These are phyloP conservation scores for Danio aesculapii DNA, from an alignment of 2,797 vertebrate genomes.

Conservation along the genomic window DNA sequence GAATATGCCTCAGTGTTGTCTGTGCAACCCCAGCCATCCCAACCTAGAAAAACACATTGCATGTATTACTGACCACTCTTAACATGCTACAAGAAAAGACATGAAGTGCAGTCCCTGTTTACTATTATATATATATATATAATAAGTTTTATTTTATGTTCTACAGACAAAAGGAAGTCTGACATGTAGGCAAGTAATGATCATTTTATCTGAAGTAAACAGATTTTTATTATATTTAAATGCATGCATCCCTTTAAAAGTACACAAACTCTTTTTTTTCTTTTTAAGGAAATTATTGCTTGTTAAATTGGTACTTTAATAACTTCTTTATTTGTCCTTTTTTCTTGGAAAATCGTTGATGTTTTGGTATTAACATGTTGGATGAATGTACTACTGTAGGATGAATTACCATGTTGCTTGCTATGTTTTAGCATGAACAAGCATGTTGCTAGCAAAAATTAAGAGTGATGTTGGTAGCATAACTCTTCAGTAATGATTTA, in stretches of 20 bases:
- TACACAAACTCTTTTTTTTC: neutral
- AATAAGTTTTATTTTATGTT: neutral
- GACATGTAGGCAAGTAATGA: neutral
- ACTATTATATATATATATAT: neutral
- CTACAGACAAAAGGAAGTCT: neutral
- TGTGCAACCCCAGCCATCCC: slow-evolving; percentile 97
- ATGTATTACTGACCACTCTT: slow-evolving; percentile 12
- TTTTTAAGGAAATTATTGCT: neutral
- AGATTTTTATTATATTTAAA: neutral
- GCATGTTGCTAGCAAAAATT: too few relatives aligned
- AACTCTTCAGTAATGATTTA: too few relatives aligned
- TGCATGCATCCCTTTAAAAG: neutral
- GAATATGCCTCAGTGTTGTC: slow-evolving; percentile 93
- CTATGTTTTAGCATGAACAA: too few relatives aligned
- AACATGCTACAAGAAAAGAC: neutral
- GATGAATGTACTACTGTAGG: too few relatives aligned
- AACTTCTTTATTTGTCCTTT: too few relatives aligned
- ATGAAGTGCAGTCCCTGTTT: neutral
- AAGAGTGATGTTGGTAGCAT: too few relatives aligned
- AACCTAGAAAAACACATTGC: slow-evolving; percentile 80
- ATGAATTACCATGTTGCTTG: too few relatives aligned
- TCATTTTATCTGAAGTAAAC: too few relatives aligned
- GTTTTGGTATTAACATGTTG: too few relatives aligned
- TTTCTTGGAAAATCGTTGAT: too few relatives aligned
- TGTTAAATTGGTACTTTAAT: too few relatives aligned